Base-by-base conservation (phyloP, 2,888 invertebrate genomes). In the Mesochorus sp. region DNA sequence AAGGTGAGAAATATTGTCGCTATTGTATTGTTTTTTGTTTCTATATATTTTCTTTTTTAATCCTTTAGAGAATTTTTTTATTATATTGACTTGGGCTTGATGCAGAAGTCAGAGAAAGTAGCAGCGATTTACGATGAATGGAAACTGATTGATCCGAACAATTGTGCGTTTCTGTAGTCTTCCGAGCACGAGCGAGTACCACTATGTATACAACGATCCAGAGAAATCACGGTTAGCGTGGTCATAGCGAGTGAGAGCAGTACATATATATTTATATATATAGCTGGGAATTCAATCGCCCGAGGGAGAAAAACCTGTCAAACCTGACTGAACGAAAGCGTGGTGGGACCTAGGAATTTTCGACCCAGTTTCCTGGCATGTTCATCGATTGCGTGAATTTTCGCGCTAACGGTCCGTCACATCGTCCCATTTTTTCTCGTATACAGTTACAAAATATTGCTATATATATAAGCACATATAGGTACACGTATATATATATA, bases 381-480 rank as follows among this genome's bases (percentile, higher is more conserved):
- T 17, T 14, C 28, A 28, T 19, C 42, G 49, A 61, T 61, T 21
- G 51, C 51, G 71, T 14, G 61, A 71, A 61, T 51, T 71, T 61
- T 39, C 28, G 26, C 61, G 28, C 28, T 12, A 61, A 51, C 51
- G 26, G 39, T 47, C 57, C 57, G 42, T 59, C 57, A 37, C 28
- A 42, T 37, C 19, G 34, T 5, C 31, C 31, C 8, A 14, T 49
- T 34, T 19, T 28, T 12, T 51, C 34, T 8, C 31, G 5, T 47
- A n/a, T n/a, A 19, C 47, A 24, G 10, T n/a, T 47, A n/a, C n/a
- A 24, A 51, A n/a, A 51, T 3, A 24, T 3, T 10, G 37, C 2
- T n/a, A 39, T 39, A n/a, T n/a, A n/a, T n/a, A n/a, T n/a, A n/a
- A n/a, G n/a, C n/a, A n/a, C n/a, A n/a, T n/a, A n/a, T n/a, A 42